Base-by-base conservation (phyloP, 2,888 invertebrate species). In the Keiferia lycopersicella region DNA sequence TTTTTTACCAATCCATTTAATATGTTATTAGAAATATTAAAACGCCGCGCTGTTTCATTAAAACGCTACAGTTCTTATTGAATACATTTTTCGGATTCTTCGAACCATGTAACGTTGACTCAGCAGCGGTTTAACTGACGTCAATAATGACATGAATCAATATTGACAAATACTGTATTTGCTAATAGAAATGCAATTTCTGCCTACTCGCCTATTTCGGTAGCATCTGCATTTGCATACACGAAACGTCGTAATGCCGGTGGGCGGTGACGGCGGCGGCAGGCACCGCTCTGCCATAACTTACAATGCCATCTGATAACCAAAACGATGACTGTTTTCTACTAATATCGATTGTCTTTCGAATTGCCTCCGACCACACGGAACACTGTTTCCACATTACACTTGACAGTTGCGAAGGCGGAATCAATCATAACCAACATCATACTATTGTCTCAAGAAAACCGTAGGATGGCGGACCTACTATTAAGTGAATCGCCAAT, bases 251-350 rank as follows among this genome's bases (percentile, higher is more conserved):
- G 73, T 75, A 73, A 78, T 78, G 76, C 78, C 73, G 64, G 77
- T 77, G 73, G 76, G 80, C 77, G 81, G 86, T 76, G 86, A 85
- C 77, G 80, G 74, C 84, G 80, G 81, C 71, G 83, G 73, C 81
- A 83, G 86, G 84, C 73, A 88, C 88, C 81, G 76, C 75, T 76
- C 75, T 76, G 76, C 76, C 77, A 79, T 81, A 79, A 80, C 79
- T 83, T 75, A 82, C 81, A 81, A 81, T 82, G 78, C 80, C 83
- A 84, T 85, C 84, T 75, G 83, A 84, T 84, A 83, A 82, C 74
- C 68, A 70, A 26, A 26, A 66, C 75, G 76, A 73, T 73, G 78
- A 81, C 77, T 76, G 75, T 74, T 81, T 82, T 80, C 76, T 74
- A 79, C 77, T 73, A 76, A 77, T 81, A 84, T 84, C 75, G 84